Evolutionary conservation across 2,113 vertebrate species (phyloP).

Genomic region (Dissostichus mawsoni): DNA sequence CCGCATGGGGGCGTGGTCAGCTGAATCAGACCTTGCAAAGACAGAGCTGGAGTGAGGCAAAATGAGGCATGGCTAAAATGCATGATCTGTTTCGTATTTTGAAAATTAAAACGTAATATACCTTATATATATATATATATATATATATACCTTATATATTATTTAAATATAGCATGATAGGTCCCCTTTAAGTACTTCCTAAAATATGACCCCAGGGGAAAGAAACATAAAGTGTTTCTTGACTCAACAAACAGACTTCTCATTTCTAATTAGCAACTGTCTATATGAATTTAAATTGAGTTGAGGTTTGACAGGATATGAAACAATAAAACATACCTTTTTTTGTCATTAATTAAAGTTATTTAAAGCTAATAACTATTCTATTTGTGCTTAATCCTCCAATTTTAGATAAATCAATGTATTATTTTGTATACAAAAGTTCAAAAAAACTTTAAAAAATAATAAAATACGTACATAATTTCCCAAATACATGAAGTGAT

Average conservation of each 20-base stretch:
- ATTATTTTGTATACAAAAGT: neutral
- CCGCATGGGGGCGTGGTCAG: too few relatives aligned
- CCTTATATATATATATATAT: too few relatives aligned
- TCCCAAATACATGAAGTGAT: neutral
- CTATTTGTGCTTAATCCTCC: neutral
- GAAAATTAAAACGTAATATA: too few relatives aligned
- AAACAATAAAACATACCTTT: neutral
- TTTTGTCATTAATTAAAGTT: neutral
- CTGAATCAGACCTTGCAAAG: too few relatives aligned
- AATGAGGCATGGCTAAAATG: too few relatives aligned
- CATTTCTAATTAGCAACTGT: neutral
- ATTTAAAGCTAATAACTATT: neutral
- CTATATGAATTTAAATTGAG: neutral
- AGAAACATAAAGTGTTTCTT: neutral
- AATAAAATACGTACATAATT: too few relatives aligned
- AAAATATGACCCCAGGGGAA: neutral
- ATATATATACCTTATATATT: too few relatives aligned
- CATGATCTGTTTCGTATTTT: too few relatives aligned
- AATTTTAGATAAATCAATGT: neutral
- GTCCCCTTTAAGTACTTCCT: neutral
- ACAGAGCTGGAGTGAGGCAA: too few relatives aligned
- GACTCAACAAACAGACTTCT: too few relatives aligned
- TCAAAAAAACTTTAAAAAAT: too few relatives aligned
- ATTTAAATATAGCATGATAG: too few relatives aligned
- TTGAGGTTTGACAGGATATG: neutral